Evolutionary conservation across 2,797 vertebrate species (phyloP).

Genomic region (Salarias fasciatus): DNA sequence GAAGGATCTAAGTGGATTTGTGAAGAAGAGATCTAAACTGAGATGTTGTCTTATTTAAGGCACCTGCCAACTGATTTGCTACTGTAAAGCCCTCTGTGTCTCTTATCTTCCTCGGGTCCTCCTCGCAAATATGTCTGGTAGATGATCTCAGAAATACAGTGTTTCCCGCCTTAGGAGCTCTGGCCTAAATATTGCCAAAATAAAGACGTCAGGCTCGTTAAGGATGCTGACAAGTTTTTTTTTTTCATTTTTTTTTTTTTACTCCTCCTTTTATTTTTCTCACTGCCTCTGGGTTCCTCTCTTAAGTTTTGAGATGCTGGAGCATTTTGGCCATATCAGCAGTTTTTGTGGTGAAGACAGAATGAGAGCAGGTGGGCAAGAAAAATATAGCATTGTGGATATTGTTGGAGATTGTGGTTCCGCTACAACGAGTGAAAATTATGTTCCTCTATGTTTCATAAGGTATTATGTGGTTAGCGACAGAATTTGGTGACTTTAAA

Average conservation of each 20-base stretch:
- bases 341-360: constrained; percentile 51
- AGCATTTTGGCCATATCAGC: constrained; percentile 62
- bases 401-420: no score
- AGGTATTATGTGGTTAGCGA: background rate
- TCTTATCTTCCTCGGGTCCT: constrained; percentile 54
- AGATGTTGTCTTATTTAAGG: constrained; percentile 80
- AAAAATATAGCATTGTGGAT: background rate
- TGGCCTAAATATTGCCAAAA: constrained; percentile 61
- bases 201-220: constrained; percentile 69
- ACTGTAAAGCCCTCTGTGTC: constrained; percentile 66
- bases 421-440: background rate
- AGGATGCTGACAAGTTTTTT: constrained; percentile 63
- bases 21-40: constrained; percentile 67
- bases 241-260: constrained; percentile 44
- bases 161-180: constrained; percentile 58
- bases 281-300: constrained; percentile 40
- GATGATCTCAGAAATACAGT: constrained; percentile 50
- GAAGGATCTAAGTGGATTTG: constrained; percentile 79
- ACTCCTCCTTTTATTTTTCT: constrained; percentile 40
- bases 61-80: constrained; percentile 74
- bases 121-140: constrained; percentile 50
- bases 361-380: constrained; percentile 26
- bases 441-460: constrained; percentile 8
- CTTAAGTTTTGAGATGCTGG: constrained; percentile 59
- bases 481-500: no score